Evolutionary conservation across 2,113 vertebrate genomes (phyloP).

Genomic region (Silurus asotus): DNA sequence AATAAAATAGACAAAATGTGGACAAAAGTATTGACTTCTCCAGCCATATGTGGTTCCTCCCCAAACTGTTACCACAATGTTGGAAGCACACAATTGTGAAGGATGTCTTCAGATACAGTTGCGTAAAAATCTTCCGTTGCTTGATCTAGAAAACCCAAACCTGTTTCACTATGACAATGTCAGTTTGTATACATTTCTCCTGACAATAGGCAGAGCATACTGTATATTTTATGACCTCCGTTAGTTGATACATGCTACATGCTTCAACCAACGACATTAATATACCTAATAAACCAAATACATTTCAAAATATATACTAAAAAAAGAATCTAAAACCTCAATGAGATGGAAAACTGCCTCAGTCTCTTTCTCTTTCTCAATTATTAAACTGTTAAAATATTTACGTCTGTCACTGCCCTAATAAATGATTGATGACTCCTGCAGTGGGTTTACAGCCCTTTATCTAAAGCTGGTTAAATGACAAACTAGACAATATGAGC

Average conservation of each 20-base stretch:
- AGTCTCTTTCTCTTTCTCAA: not conserved
- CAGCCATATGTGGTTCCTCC: no score
- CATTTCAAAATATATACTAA: not conserved
- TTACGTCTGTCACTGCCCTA: conserved; percentile 9
- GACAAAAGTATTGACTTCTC: no score
- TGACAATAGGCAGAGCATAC: not conserved
- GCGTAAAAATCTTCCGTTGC: no score
- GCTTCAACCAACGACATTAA: not conserved
- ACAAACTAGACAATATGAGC: no score
- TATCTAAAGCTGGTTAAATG: not conserved
- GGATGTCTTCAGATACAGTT: no score
- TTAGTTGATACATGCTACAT: not conserved
- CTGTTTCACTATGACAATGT: no score
- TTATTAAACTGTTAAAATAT: conserved; percentile 42
- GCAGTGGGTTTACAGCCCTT: not conserved
- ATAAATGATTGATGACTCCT: conserved; percentile 21
- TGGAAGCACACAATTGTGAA: no score
- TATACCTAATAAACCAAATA: not conserved
- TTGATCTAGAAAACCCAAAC: no score
- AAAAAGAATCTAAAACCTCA: not conserved
- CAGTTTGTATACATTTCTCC: not conserved
- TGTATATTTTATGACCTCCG: not conserved
- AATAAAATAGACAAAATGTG: no score
- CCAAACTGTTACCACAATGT: no score
- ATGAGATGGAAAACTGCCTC: not conserved